Percentiles rank a stretch among this genome's conserved stretches.
phyloP scores from a whole-genome alignment of 2,113 vertebrate species.

The Chaetorhynchus papuensis region DNA sequence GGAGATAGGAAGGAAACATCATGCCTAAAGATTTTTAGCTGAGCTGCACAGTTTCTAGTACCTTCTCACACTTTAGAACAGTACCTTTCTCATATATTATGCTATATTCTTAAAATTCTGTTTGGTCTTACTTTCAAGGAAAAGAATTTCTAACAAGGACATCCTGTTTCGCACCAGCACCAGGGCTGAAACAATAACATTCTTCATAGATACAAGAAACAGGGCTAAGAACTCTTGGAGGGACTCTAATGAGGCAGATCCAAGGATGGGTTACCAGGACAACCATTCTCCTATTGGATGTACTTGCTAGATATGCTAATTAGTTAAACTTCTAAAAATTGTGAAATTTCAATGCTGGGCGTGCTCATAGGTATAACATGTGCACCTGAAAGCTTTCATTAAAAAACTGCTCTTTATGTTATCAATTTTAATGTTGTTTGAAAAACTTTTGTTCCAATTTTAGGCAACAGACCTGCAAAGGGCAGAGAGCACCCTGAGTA shows the following conservation, averaged over 20 bases:
- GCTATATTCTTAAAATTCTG: background rate
- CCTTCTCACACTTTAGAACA: background rate
- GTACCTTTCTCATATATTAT: background rate
- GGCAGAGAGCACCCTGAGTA: background rate
- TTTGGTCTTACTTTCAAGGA: background rate
- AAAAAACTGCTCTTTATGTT: background rate
- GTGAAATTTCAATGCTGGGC: background rate
- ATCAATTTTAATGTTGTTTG: background rate
- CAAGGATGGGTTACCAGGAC: background rate
- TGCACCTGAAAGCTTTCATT: background rate
- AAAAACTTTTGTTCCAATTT: background rate
- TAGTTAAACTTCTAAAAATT: background rate
- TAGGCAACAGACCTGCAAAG: background rate
- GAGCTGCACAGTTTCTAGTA: background rate
- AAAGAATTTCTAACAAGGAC: background rate
- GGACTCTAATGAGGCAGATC: background rate
- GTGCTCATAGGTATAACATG: background rate
- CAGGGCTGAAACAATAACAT: background rate
- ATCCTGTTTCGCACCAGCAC: background rate
- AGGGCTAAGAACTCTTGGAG: background rate
- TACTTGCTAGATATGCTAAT: background rate
- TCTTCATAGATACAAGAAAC: background rate
- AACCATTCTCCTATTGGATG: background rate
- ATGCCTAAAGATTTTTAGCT: background rate
- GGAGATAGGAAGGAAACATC: background rate